Conservation (phyloP, 2,113 vertebrate genomes). For the Ciconia maguari region DNA sequence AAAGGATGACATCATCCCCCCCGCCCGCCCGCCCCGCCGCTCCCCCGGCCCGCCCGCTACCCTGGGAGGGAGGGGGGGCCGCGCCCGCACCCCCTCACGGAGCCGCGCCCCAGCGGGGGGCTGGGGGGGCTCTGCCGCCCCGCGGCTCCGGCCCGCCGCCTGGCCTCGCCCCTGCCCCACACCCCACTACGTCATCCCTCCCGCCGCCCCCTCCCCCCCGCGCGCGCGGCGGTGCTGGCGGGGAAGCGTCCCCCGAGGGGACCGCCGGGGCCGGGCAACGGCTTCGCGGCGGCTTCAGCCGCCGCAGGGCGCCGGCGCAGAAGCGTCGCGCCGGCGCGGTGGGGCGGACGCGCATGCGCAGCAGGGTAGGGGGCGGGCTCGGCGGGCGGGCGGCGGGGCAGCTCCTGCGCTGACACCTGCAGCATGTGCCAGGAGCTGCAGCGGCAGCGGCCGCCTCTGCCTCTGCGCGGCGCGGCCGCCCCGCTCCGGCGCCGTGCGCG, state of each 20-base stretch:
- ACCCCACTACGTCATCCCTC: slow-evolving; percentile 37
- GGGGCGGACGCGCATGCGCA: not conserved
- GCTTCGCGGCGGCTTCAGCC: slow-evolving; percentile 68
- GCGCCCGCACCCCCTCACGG: not conserved
- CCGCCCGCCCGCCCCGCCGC: not conserved
- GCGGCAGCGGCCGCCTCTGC: slow-evolving; percentile 59
- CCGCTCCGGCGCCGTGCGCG: slow-evolving; percentile 11
- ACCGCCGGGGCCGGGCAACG: slow-evolving; percentile 33
- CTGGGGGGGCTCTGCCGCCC: not conserved
- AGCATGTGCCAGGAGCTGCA: slow-evolving; percentile 71
- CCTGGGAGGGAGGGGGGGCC: not conserved
- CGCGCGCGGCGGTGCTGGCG: not conserved
- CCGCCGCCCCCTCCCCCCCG: slow-evolving; percentile 11
- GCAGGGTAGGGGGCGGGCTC: not conserved
- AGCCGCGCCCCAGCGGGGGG: not conserved
- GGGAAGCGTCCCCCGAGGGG: not conserved
- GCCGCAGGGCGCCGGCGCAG: slow-evolving; percentile 47
- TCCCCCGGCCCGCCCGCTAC: not conserved
- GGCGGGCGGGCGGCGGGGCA: slow-evolving; percentile 31
- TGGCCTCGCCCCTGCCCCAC: not conserved
- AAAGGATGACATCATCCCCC: slow-evolving; percentile 13
- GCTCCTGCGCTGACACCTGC: slow-evolving; percentile 42
- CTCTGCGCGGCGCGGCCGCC: slow-evolving; percentile 19
- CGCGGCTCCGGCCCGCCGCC: not conserved
- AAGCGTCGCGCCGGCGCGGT: slow-evolving; percentile 30